Evolutionary conservation across 1,140 invertebrate species (phyloP).

Genomic region (Pseudomyrmex sp.): DNA sequence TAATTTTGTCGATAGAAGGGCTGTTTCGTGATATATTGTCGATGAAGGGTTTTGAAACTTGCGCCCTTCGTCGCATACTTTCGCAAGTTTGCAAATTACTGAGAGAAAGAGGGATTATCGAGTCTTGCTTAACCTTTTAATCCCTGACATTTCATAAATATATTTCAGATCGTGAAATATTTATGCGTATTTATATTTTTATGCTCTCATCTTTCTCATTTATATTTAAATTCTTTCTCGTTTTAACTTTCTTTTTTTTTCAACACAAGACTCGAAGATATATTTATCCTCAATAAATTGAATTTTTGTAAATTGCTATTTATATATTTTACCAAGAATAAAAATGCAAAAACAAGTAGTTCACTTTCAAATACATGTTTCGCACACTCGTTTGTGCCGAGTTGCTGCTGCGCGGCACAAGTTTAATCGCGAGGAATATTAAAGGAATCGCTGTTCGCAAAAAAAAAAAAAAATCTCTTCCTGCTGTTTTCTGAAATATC

Average conservation of each 20-base stretch:
- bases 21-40: not conserved
- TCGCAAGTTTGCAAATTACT: conserved; percentile 10
- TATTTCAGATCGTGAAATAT: not conserved
- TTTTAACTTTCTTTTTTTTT: too few relatives aligned
- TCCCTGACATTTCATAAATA: not conserved
- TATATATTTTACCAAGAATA: too few relatives aligned
- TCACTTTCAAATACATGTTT: too few relatives aligned
- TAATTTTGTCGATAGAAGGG: conserved; percentile 41
- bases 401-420: too few relatives aligned
- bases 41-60: not conserved
- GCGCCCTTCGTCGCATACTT: not conserved
- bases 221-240: not conserved
- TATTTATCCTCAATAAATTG: too few relatives aligned
- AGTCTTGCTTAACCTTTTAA: not conserved
- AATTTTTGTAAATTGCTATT: too few relatives aligned
- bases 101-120: not conserved
- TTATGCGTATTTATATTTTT: too few relatives aligned
- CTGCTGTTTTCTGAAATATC: conserved; percentile 16
- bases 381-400: too few relatives aligned
- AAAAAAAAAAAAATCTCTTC: not conserved
- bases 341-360: too few relatives aligned
- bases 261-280: too few relatives aligned
- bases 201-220: not conserved
- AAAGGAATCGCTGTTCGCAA: not conserved
- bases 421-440: not conserved